Evolutionary conservation across 2,888 invertebrate species (phyloP), one percentile per base, ranked within the genome.

Genomic region (Hanleya hanleyi): DNA sequence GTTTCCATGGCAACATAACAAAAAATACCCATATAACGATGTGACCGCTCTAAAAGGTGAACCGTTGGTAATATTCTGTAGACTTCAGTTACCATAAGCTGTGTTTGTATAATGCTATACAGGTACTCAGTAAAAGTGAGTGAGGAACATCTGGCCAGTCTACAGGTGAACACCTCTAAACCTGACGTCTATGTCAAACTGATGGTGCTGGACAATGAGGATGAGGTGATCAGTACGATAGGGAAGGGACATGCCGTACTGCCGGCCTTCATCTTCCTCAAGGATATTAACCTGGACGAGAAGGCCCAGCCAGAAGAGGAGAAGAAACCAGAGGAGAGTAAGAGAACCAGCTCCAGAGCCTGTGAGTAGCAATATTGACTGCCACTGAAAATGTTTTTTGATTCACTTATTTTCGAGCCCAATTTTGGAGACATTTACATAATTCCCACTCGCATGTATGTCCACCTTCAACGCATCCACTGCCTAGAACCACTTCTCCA

Each of bases 91-190:
- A n/a, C n/a, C n/a, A n/a, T n/a, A n/a, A n/a, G n/a, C n/a, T n/a
- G n/a, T n/a, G n/a, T n/a, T n/a, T n/a, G n/a, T n/a, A n/a, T n/a
- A n/a, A 7, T 51, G 51, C 22, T n/a, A 47, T 74, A 1, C 81
- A 89, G 90, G 75, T 89, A 90, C 76, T 67, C 86, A 1, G 88
- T 90, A 41, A 88, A 85, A 69, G 88, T 89, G 26, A 79, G 77
- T 9, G 89, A 89, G 64, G 89, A 90, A 69, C 90, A 90, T 71
- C 75, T 90, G 64, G 83, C 83, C 38, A 88, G 87, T 67, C 77
- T 91, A 9, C 90, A 90, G 79, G 77, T 91, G 72, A 84, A 83
- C 66, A 89, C 90, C 1, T 90, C 90, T 18, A 89, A 88, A 71
- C 81, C 82, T 12, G 89, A 90, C 72, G 90, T 90, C 36, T 84